These are phyloP conservation scores for Peribatodes rhomboidaria DNA, from an alignment of 2,888 invertebrate species.

Conservation along the genomic window DNA sequence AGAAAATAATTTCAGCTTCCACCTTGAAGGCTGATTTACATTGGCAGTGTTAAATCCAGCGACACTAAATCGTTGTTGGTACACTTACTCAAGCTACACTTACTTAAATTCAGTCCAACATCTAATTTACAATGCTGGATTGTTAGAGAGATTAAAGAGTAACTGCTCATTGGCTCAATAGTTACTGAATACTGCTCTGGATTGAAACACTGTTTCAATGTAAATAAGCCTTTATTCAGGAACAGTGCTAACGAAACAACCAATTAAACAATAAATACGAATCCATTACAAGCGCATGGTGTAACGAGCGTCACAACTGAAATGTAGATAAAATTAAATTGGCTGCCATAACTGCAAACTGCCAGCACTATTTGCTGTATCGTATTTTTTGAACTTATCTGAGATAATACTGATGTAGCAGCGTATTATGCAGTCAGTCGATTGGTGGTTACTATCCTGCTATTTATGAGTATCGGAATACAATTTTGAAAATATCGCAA, in stretches of 20 bases:
- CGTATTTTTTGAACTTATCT: slow-evolving; percentile 21
- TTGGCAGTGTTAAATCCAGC: neutral
- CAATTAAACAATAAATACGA: slow-evolving; percentile 56
- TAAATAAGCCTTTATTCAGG: slow-evolving; percentile 5
- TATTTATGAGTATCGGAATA: slow-evolving; percentile 20
- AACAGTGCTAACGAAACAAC: slow-evolving; percentile 46
- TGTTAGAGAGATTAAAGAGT: too few relatives aligned
- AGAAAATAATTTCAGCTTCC: neutral
- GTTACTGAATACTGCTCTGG: too few relatives aligned
- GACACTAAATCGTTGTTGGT: too few relatives aligned
- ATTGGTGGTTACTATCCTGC: slow-evolving; percentile 7
- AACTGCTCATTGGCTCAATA: too few relatives aligned
- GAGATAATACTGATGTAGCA: slow-evolving; percentile 26
- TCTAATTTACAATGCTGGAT: too few relatives aligned
- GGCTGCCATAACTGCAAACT: slow-evolving; percentile 41
- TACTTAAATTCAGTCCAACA: too few relatives aligned
- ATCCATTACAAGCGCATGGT: slow-evolving; percentile 41
- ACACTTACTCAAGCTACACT: too few relatives aligned
- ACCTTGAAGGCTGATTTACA: slow-evolving; percentile 7
- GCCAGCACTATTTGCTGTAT: slow-evolving; percentile 21
- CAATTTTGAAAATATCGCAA: neutral
- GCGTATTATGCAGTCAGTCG: slow-evolving; percentile 19
- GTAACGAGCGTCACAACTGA: slow-evolving; percentile 41
- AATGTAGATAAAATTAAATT: slow-evolving; percentile 45
- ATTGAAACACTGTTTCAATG: too few relatives aligned